A percentile compares a stretch with the other conserved stretches of the same genome.
Conservation (phyloP, 2,113 vertebrate species). For the Climacteris rufus region DNA sequence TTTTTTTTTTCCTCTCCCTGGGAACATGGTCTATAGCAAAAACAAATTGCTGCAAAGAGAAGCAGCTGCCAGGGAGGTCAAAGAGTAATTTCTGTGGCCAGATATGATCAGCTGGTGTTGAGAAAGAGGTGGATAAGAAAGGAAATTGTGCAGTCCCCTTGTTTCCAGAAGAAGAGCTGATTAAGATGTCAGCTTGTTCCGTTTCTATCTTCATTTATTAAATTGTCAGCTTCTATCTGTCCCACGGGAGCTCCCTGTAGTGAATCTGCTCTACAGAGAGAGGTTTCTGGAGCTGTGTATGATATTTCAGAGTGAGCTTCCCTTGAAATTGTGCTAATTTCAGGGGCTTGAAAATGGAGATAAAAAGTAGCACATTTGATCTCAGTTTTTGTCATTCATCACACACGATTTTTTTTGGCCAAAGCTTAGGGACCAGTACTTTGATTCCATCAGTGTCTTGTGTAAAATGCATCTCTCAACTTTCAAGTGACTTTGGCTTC, state of each 20-base stretch:
- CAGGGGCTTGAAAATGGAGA: background rate
- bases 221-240: conserved; percentile 5
- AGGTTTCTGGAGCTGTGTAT: background rate
- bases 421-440: background rate
- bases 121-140: background rate
- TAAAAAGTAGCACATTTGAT: background rate
- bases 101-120: background rate
- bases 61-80: background rate
- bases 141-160: background rate
- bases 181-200: conserved; percentile 7
- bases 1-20: background rate
- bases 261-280: background rate
- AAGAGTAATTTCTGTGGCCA: background rate
- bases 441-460: accelerated
- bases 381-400: background rate
- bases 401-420: background rate
- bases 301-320: background rate
- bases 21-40: background rate
- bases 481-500: background rate
- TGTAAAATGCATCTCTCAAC: accelerated
- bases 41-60: background rate
- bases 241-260: background rate
- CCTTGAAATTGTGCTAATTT: background rate
- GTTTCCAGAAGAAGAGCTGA: background rate
- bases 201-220: conserved; percentile 19